Evolutionary conservation across 2,797 vertebrate genomes (phyloP), one percentile per base, ranked within the genome.

Genomic region (Hydrophis major): DNA sequence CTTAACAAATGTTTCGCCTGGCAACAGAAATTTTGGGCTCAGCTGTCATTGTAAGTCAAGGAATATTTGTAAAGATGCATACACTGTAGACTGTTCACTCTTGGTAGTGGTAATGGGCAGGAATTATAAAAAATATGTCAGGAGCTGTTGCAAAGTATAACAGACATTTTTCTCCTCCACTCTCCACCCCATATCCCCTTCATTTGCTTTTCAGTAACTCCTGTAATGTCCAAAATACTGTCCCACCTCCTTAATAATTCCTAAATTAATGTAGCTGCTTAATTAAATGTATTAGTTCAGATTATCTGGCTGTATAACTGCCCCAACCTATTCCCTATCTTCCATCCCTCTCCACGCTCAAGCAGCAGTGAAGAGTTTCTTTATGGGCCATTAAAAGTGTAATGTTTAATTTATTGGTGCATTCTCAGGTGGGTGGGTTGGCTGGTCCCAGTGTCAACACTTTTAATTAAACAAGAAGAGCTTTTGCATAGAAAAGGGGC

Each of bases 381-480:
- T 98, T 97, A 97, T 97, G 97, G 97, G 95, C 97, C 97, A 97
- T 98, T 97, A 97, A 97, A 97, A 96, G 96, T 96, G 96, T 97
- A 97, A 97, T 97, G 97, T 97, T 97, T 98, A 97, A 98, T 98
- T 98, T 97, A 98, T 97, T 96, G 95, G 96, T 93, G 93, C 94
- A 96, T 97, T 97, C 96, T 97, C 96, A 86, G 92, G 97, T 92
- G 91, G 96, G 97, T 89, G n/a, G 97, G 96, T 96, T 96, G 96
- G 97, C 96, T 96, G 97, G 97, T 97, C 96, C 96, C 96, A 96
- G 96, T 97, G 97, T 97, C 98, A 97, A 98, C 97, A 97, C 96
- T 97, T 97, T 97, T 98, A 98, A 98, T 98, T 98, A 97, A 97
- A 97, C 93, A 96, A 97, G 95, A 92, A 95, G 93, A 91, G 47